These are phyloP conservation scores for Trissolcus brochymenae DNA, from an alignment of 2,888 invertebrate species.

Conservation along the genomic window DNA sequence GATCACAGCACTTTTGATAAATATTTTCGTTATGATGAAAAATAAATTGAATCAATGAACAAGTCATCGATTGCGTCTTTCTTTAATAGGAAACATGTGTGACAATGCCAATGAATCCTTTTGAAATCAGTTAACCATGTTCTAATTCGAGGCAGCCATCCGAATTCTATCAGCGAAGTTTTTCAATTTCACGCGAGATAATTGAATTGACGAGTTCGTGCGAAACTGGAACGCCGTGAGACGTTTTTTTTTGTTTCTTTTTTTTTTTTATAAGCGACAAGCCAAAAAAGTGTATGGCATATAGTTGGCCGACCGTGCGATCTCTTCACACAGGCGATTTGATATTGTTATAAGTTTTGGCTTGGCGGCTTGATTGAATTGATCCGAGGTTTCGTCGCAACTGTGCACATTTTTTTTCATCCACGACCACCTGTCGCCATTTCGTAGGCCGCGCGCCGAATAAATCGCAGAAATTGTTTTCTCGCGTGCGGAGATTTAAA, in stretches of 20 bases:
- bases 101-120: conserved; percentile 25
- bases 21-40: background rate
- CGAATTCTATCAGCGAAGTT: conserved; percentile 32
- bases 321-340: background rate
- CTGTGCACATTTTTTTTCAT: conserved; percentile 3
- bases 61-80: background rate
- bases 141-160: conserved; percentile 26
- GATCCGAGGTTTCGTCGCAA: conserved; percentile 7
- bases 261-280: background rate
- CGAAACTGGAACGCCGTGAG: conserved; percentile 10
- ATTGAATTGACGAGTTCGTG: conserved; percentile 30
- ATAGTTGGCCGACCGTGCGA: too few relatives aligned
- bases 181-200: conserved; percentile 38
- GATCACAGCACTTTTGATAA: background rate
- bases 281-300: too few relatives aligned
- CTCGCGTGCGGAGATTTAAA: background rate
- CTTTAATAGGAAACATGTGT: conserved; percentile 12
- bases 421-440: conserved; percentile 31
- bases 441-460: conserved; percentile 11
- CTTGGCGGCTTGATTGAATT: background rate
- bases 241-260: background rate
- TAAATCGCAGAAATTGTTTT: conserved; percentile 2
- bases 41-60: background rate
- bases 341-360: background rate
- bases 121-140: conserved; percentile 28